Conservation (phyloP, 2,113 vertebrate genomes). For the Taurulus bubalis region DNA sequence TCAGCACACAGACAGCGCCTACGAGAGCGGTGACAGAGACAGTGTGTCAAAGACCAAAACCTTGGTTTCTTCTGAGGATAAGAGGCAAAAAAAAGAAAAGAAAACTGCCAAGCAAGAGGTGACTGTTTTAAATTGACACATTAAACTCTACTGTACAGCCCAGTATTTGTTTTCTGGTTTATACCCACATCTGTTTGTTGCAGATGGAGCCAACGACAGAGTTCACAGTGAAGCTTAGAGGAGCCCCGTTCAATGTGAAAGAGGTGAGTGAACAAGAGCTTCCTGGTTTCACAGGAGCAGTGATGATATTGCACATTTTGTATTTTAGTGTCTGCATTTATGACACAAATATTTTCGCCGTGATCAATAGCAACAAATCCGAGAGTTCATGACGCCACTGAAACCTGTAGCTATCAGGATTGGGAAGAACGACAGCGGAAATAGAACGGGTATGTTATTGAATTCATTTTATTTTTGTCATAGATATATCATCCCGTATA, state of each 20-base stretch:
- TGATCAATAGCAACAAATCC: constrained; percentile 87
- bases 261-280: constrained; percentile 82
- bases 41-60: constrained; percentile 47
- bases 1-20: constrained; percentile 45
- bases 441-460: constrained; percentile 85
- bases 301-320: background rate
- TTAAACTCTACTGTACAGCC: background rate
- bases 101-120: constrained; percentile 72
- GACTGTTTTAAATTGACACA: background rate
- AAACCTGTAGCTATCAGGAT: constrained; percentile 91
- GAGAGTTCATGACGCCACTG: constrained; percentile 92
- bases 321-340: background rate
- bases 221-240: constrained; percentile 91
- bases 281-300: background rate
- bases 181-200: constrained; percentile 24
- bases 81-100: constrained; percentile 35
- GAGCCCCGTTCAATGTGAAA: constrained; percentile 88
- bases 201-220: constrained; percentile 81
- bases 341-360: background rate
- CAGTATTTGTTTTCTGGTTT: background rate
- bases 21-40: constrained; percentile 44
- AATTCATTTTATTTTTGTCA: background rate
- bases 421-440: constrained; percentile 86
- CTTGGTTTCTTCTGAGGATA: constrained; percentile 12
- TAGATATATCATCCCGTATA: background rate